A percentile compares a stretch with the other conserved stretches of the same genome.
These are phyloP conservation scores for Hyles euphorbiae DNA, from an alignment of 1,140 invertebrate species.

Conservation along the genomic window DNA sequence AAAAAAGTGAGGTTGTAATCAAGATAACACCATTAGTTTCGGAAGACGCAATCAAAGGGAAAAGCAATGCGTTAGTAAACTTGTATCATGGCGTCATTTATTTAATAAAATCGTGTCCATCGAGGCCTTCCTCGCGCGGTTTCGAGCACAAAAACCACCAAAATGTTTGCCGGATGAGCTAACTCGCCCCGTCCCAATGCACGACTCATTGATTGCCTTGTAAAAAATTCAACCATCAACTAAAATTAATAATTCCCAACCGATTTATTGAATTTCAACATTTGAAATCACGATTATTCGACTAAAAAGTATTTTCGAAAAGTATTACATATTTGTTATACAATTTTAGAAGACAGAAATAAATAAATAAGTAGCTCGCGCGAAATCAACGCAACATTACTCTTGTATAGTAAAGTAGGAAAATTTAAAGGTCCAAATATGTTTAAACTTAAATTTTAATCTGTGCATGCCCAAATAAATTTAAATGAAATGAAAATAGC, in stretches of 20 bases:
- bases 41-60: constrained; percentile 14
- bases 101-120: constrained; percentile 56
- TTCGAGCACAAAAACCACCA: constrained; percentile 65
- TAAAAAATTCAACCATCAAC: constrained; percentile 68
- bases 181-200: constrained; percentile 62
- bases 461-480: no score
- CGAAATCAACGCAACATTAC: no score
- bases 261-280: constrained; percentile 35
- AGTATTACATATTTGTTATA: no score
- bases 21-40: no score
- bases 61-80: constrained; percentile 13
- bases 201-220: constrained; percentile 66
- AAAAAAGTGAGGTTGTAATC: no score
- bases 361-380: no score
- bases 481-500: no score
- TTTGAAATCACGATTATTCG: constrained; percentile 9
- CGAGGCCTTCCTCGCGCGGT: constrained; percentile 58
- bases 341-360: no score
- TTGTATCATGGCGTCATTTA: constrained; percentile 56
- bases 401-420: no score
- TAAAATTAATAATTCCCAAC: constrained; percentile 57
- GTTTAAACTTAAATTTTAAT: no score
- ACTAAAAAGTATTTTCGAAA: no score
- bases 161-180: constrained; percentile 68
- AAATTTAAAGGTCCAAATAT: no score